phyloP scores from a whole-genome alignment of 2,888 invertebrate genomes.

The Gryllus longicercus region DNA sequence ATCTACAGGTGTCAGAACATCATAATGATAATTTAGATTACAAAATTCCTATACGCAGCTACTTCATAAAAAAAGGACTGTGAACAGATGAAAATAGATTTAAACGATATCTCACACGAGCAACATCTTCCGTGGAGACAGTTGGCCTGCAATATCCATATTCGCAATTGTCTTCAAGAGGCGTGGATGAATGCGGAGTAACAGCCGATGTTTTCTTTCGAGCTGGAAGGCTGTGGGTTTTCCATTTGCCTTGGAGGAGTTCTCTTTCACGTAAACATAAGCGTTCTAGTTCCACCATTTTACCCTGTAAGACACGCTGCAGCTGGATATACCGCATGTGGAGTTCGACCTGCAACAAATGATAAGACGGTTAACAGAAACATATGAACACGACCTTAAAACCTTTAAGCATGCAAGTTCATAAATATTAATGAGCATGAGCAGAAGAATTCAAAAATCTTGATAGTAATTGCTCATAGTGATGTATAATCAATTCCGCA shows the following conservation, averaged over 20 bases:
- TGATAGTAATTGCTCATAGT: too few species aligned
- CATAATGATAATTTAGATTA: too few species aligned
- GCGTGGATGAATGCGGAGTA: slow-evolving; percentile 47
- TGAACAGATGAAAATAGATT: too few species aligned
- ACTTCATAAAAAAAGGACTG: too few species aligned
- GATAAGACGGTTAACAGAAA: background rate
- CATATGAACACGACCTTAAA: too few species aligned
- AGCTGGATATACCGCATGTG: slow-evolving; percentile 90
- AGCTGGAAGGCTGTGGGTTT: slow-evolving; percentile 83
- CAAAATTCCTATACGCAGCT: too few species aligned
- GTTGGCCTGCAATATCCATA: slow-evolving; percentile 69
- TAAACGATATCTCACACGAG: slow-evolving; percentile 38
- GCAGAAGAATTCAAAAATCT: too few species aligned
- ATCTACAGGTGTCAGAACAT: too few species aligned
- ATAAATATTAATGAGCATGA: too few species aligned
- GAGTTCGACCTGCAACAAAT: slow-evolving; percentile 67
- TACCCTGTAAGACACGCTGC: slow-evolving; percentile 76
- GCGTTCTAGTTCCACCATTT: slow-evolving; percentile 80
- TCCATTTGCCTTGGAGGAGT: slow-evolving; percentile 81
- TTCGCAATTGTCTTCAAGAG: slow-evolving; percentile 40
- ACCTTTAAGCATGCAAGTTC: too few species aligned
- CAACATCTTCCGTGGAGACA: slow-evolving; percentile 73
- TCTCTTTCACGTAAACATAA: slow-evolving; percentile 77
- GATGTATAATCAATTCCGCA: too few species aligned
- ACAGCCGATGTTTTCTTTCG: slow-evolving; percentile 70